These are phyloP conservation scores for Drosophila trapezifrons DNA, from an alignment of 1,140 invertebrate species.

Conservation along the genomic window DNA sequence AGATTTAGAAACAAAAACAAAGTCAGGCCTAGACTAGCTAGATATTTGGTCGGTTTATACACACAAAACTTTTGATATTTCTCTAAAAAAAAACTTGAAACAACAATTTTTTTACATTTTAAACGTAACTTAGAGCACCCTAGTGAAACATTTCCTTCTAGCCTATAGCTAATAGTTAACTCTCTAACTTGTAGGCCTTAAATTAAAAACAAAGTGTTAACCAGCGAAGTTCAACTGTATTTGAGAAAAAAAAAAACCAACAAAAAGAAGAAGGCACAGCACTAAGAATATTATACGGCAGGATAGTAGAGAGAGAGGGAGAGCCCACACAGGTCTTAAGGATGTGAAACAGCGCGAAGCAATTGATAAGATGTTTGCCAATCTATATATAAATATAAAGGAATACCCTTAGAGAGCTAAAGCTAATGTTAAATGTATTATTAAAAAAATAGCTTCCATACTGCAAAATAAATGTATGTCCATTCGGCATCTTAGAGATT, in stretches of 20 bases:
- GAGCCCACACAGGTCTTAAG: neutral
- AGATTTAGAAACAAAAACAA: no score
- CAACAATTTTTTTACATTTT: neutral
- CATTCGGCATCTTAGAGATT: no score
- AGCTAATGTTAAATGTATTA: neutral
- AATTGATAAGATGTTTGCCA: constrained; percentile 1
- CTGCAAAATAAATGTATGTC: no score
- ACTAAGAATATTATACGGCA: neutral
- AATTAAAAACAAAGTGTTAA: constrained; percentile 4
- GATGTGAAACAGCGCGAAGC: neutral
- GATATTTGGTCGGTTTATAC: neutral
- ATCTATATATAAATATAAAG: neutral
- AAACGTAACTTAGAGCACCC: neutral
- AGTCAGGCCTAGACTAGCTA: neutral
- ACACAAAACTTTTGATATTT: constrained; percentile 1
- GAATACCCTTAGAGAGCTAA: constrained; percentile 17
- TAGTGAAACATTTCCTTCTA: neutral
- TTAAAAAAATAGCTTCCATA: no score
- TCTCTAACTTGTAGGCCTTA: constrained; percentile 1
- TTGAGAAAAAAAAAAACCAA: neutral
- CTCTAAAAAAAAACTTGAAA: neutral
- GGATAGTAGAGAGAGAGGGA: no score
- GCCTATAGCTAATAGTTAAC: neutral
- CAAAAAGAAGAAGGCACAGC: neutral
- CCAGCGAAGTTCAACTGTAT: neutral